Conservation (phyloP, 2,797 vertebrate species). For the Borostomias antarcticus region DNA sequence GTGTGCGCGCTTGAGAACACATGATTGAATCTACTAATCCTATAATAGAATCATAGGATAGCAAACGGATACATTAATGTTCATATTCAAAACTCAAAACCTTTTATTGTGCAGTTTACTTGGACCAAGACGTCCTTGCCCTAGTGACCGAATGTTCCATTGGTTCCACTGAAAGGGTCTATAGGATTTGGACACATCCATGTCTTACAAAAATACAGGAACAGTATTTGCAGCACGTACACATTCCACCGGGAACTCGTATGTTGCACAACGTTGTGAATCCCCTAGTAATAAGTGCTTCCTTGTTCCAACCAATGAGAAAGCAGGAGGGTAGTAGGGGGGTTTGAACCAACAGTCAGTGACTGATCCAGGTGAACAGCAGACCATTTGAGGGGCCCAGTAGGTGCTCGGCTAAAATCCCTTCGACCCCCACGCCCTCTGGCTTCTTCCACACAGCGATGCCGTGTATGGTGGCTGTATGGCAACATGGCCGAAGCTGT, state of each 20-base stretch:
- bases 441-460: not conserved
- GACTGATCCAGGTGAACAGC: not conserved
- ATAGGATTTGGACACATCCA: not conserved
- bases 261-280: not conserved
- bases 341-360: not conserved
- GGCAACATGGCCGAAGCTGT: not conserved
- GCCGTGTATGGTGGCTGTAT: not conserved
- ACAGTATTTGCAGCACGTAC: not conserved
- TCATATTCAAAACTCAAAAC: too few relatives aligned
- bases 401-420: too few relatives aligned
- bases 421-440: not conserved
- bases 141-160: too few relatives aligned
- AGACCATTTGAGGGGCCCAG: too few relatives aligned
- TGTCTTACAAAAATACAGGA: not conserved
- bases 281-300: not conserved
- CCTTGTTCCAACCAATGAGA: not conserved
- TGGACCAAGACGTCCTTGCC: too few relatives aligned
- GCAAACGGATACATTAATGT: not conserved
- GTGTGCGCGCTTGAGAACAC: constrained; percentile 11
- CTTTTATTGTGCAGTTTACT: too few relatives aligned
- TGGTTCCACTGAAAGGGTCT: too few relatives aligned
- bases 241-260: not conserved
- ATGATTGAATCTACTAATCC: too few relatives aligned
- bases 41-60: too few relatives aligned
- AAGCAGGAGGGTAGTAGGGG: not conserved